phyloP scores from a whole-genome alignment of 1,140 invertebrate genomes.

The Trichomalopsis sarcophagae region DNA sequence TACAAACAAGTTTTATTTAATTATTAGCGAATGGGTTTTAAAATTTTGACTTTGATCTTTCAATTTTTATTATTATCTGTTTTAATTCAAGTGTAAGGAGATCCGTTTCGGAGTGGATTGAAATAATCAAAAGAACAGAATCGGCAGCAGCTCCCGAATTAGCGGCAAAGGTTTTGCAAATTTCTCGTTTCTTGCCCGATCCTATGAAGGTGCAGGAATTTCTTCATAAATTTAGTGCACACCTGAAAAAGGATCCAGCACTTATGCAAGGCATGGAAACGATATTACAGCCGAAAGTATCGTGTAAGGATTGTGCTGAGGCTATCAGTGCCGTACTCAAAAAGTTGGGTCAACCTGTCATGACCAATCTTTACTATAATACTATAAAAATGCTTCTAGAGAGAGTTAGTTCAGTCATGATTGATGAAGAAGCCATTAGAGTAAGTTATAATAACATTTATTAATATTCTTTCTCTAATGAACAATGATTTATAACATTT shows the following conservation, averaged over 20 bases:
- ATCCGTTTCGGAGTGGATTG: slow-evolving; percentile 89
- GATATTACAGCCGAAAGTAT: slow-evolving; percentile 89
- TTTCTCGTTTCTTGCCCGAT: slow-evolving; percentile 90
- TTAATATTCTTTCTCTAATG: slow-evolving; percentile 22
- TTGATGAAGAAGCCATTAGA: slow-evolving; percentile 90
- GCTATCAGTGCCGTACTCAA: slow-evolving; percentile 88
- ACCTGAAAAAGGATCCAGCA: slow-evolving; percentile 86
- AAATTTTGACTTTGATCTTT: not conserved
- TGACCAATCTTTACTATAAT: slow-evolving; percentile 96
- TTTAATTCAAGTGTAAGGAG: slow-evolving; percentile 80
- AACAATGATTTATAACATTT: slow-evolving; percentile 11
- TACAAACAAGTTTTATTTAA: slow-evolving; percentile 21
- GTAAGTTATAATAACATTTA: slow-evolving; percentile 61
- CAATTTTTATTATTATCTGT: not conserved
- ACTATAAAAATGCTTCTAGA: slow-evolving; percentile 96
- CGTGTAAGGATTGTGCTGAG: slow-evolving; percentile 92
- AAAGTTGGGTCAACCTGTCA: slow-evolving; percentile 93
- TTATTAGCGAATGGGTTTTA: not conserved
- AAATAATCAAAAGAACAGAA: slow-evolving; percentile 84
- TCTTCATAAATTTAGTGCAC: slow-evolving; percentile 89
- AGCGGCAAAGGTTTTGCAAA: slow-evolving; percentile 76
- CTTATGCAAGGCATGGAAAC: slow-evolving; percentile 90
- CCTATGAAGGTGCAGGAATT: slow-evolving; percentile 95
- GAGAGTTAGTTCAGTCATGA: slow-evolving; percentile 95
- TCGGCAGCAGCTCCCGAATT: slow-evolving; percentile 79